These are phyloP conservation scores for Lepus timidus DNA, from an alignment of 2,113 vertebrate genomes.

Conservation along the genomic window DNA sequence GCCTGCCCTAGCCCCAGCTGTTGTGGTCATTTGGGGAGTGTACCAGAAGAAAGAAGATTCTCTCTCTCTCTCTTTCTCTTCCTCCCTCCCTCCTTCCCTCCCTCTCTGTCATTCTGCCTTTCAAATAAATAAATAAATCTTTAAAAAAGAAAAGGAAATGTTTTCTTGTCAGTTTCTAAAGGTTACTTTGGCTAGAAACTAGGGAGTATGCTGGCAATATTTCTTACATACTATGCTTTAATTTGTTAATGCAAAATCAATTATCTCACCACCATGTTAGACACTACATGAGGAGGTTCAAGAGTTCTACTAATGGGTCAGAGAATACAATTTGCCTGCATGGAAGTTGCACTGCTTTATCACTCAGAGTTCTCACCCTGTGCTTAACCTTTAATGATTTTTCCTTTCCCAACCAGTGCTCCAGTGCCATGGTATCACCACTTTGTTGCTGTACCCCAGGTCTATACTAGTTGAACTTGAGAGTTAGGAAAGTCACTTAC, in stretches of 20 bases:
- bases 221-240: constrained; percentile 36
- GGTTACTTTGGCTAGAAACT: constrained; percentile 54
- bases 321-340: neutral
- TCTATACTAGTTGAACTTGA: neutral
- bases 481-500: neutral
- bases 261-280: constrained; percentile 48
- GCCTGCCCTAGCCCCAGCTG: too few species aligned
- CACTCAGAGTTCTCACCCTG: neutral
- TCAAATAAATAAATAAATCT: too few species aligned
- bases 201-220: constrained; percentile 34
- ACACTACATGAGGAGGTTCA: neutral
- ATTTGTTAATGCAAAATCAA: constrained; percentile 59
- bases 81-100: too few species aligned
- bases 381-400: constrained; percentile 48
- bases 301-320: constrained; percentile 37
- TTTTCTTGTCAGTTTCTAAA: constrained; percentile 22
- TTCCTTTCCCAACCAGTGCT: constrained; percentile 1
- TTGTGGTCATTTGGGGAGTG: too few species aligned
- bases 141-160: neutral
- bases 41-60: too few species aligned
- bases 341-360: constrained; percentile 10
- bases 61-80: too few species aligned
- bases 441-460: neutral
- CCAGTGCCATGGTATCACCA: neutral
- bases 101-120: too few species aligned